phyloP scores from a whole-genome alignment of 2,113 vertebrate genomes.

The Percopsis transmontana region DNA sequence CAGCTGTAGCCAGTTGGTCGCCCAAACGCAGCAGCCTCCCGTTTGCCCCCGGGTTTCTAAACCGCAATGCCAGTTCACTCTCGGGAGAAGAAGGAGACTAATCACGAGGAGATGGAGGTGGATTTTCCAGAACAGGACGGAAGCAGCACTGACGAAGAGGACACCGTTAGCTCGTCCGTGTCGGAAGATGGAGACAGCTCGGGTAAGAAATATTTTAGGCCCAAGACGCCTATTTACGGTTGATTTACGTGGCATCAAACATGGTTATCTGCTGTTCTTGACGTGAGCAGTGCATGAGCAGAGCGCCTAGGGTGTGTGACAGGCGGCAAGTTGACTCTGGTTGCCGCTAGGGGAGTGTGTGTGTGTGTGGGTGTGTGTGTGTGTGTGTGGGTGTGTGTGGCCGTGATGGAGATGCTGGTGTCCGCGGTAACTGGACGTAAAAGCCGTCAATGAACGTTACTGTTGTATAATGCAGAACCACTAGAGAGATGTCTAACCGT shows the following conservation, averaged over 20 bases:
- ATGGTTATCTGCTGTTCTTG: neutral
- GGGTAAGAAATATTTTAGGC: slow-evolving; percentile 72
- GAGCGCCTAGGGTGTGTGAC: neutral
- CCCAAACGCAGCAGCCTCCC: neutral
- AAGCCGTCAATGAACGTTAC: too few relatives aligned
- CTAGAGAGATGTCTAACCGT: neutral
- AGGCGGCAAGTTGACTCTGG: too few relatives aligned
- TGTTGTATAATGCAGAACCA: too few relatives aligned
- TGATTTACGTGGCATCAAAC: neutral
- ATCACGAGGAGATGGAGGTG: slow-evolving; percentile 98
- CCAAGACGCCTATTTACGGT: slow-evolving; percentile 13
- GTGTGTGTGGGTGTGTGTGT: too few relatives aligned
- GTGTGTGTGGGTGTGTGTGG: too few relatives aligned
- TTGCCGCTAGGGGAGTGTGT: too few relatives aligned
- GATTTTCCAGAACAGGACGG: slow-evolving; percentile 94
- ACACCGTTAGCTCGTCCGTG: slow-evolving; percentile 95
- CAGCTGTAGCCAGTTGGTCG: slow-evolving; percentile 59
- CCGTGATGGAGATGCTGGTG: neutral
- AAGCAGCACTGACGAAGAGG: slow-evolving; percentile 94
- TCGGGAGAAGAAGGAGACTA: slow-evolving; percentile 93
- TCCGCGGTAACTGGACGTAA: too few relatives aligned
- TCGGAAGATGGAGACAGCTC: slow-evolving; percentile 97
- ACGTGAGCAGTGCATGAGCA: accelerated
- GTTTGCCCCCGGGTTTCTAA: neutral
- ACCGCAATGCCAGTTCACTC: slow-evolving; percentile 89